Evolutionary conservation across 2,888 invertebrate genomes (phyloP).

Genomic region (Ichneumon xanthorius): DNA sequence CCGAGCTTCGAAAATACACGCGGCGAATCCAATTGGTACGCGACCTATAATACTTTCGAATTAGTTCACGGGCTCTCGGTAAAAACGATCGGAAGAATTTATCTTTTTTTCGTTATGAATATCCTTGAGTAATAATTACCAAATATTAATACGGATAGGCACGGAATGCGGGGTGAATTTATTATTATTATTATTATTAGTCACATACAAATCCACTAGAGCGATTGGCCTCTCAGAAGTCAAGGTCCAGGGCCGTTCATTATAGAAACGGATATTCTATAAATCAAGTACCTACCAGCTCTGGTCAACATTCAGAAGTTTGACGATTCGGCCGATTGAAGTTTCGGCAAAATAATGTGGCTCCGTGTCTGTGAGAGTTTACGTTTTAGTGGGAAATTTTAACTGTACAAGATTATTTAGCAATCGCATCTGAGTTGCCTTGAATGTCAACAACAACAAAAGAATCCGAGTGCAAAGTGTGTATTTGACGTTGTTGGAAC

Average conservation of each 20-base stretch:
- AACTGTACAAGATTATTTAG: neutral
- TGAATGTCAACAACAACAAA: neutral
- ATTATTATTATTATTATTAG: neutral
- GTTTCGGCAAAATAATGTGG: too few species aligned
- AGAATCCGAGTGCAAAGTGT: neutral
- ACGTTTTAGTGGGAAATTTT: too few species aligned
- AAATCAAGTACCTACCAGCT: neutral
- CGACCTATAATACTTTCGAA: conserved; percentile 47
- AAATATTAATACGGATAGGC: neutral
- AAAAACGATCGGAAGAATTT: conserved; percentile 45
- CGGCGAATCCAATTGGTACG: conserved; percentile 31
- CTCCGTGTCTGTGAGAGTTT: too few species aligned
- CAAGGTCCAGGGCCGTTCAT: too few species aligned
- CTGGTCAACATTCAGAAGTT: too few species aligned
- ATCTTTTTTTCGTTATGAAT: conserved; percentile 1
- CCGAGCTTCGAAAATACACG: conserved; percentile 10
- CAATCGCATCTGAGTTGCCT: neutral
- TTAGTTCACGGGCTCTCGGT: neutral
- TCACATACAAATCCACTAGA: too few species aligned
- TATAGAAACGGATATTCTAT: neutral
- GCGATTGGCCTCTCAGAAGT: too few species aligned
- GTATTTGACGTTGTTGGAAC: neutral
- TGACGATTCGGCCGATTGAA: too few species aligned
- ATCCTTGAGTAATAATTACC: neutral
- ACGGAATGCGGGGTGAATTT: neutral